Evolutionary conservation across 2,797 vertebrate genomes (phyloP).

Genomic region (Linurgus olivaceus): DNA sequence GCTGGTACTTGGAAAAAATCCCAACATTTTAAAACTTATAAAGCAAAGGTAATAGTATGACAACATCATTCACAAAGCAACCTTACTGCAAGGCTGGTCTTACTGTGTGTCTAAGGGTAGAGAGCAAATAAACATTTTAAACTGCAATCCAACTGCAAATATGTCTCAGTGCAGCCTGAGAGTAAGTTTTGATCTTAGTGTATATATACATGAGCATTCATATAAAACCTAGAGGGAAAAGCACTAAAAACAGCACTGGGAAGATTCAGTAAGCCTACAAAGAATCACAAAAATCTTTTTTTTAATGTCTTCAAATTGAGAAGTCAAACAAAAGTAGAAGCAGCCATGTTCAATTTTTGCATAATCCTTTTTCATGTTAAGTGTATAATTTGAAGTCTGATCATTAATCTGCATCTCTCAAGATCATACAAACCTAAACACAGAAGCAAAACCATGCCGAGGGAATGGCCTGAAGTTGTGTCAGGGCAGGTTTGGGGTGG

Average conservation of each 20-base stretch:
- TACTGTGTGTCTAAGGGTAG: neutral
- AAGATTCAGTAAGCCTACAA: neutral
- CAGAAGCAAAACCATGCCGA: neutral
- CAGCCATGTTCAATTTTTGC: accelerated
- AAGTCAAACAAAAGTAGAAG: neutral
- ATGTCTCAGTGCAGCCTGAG: neutral
- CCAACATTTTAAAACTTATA: neutral
- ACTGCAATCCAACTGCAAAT: neutral
- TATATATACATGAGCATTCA: accelerated
- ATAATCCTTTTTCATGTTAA: neutral
- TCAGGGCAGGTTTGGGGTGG: neutral
- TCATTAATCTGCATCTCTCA: neutral
- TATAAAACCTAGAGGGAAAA: neutral
- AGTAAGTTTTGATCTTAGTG: neutral
- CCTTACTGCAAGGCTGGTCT: neutral
- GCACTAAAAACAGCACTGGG: neutral
- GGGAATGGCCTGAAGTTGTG: neutral
- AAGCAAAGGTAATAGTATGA: neutral
- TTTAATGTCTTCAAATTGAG: neutral
- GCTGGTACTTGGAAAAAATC: neutral
- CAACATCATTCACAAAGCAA: neutral
- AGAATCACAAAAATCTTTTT: neutral
- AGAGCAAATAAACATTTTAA: neutral
- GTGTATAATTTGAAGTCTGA: neutral
- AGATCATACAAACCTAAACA: neutral